phyloP scores from a whole-genome alignment of 2,113 vertebrate genomes.

The Myotis davidii region DNA sequence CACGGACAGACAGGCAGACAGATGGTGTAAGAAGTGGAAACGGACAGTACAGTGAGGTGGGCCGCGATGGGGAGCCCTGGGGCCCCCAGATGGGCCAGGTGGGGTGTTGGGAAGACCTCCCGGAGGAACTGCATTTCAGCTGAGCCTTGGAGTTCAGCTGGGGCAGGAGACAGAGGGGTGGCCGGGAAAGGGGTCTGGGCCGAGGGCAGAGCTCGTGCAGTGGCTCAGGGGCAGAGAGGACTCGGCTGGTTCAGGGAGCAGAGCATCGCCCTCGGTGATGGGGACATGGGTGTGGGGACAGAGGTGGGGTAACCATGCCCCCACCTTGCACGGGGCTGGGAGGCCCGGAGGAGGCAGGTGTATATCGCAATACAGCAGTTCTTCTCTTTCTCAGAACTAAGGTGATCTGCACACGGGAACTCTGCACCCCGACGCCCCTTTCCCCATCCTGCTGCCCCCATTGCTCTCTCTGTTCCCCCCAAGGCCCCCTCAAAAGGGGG shows the following conservation, averaged over 20 bases:
- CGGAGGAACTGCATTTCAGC: background rate
- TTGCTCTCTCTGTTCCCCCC: background rate
- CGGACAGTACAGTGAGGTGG: background rate
- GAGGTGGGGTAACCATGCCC: background rate
- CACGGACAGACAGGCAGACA: background rate
- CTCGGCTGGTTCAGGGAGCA: too few relatives aligned
- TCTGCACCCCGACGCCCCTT: background rate
- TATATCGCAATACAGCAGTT: background rate
- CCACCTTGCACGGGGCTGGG: background rate
- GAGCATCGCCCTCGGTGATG: too few relatives aligned
- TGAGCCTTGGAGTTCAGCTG: background rate
- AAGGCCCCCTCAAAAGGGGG: accelerated
- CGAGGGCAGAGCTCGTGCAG: background rate
- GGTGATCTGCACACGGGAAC: background rate
- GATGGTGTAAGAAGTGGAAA: background rate
- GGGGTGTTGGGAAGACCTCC: background rate
- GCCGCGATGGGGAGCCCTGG: background rate
- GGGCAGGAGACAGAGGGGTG: background rate
- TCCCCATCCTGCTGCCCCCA: too few relatives aligned
- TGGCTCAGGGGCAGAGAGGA: background rate
- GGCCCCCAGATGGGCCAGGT: background rate
- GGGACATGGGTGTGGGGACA: background rate
- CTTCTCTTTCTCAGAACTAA: background rate
- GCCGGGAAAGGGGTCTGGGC: background rate
- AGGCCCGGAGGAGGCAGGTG: background rate